These are phyloP conservation scores for Lithosia quadra DNA, from an alignment of 2,888 invertebrate species.

Conservation along the genomic window DNA sequence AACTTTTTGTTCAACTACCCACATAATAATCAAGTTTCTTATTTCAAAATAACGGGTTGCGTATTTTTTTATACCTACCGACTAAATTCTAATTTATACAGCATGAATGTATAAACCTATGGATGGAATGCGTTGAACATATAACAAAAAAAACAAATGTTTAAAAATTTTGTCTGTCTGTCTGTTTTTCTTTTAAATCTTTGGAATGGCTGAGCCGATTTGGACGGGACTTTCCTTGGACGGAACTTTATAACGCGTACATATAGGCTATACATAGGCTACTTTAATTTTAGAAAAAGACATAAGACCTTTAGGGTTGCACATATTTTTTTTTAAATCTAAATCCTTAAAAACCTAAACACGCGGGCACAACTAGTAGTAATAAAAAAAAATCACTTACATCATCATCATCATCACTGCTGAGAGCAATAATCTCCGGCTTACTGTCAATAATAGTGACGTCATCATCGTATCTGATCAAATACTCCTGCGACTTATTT, in stretches of 20 bases:
- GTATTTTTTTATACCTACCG: slow-evolving; percentile 2
- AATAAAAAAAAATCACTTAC: slow-evolving; percentile 16
- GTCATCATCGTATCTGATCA: slow-evolving; percentile 68
- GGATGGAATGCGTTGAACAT: too few relatives aligned
- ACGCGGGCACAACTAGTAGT: too few relatives aligned
- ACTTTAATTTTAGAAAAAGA: too few relatives aligned
- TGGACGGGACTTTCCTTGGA: too few relatives aligned
- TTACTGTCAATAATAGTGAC: slow-evolving; percentile 73
- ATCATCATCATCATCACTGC: slow-evolving; percentile 76
- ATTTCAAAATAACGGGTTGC: neutral
- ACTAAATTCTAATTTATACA: neutral
- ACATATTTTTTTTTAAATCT: too few relatives aligned
- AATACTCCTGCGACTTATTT: slow-evolving; percentile 56
- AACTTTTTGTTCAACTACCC: neutral
- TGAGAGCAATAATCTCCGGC: slow-evolving; percentile 77
- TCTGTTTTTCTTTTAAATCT: too few relatives aligned
- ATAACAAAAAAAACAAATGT: neutral
- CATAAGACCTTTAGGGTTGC: too few relatives aligned
- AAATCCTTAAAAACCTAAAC: too few relatives aligned
- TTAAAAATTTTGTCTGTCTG: too few relatives aligned
- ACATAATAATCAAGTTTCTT: neutral
- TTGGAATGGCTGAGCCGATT: too few relatives aligned
- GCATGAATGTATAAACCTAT: neutral
- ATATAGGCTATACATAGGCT: too few relatives aligned
- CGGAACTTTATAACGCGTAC: too few relatives aligned